These are phyloP conservation scores for Pseudochirops cupreus DNA, from an alignment of 2,797 vertebrate species.

Conservation along the genomic window DNA sequence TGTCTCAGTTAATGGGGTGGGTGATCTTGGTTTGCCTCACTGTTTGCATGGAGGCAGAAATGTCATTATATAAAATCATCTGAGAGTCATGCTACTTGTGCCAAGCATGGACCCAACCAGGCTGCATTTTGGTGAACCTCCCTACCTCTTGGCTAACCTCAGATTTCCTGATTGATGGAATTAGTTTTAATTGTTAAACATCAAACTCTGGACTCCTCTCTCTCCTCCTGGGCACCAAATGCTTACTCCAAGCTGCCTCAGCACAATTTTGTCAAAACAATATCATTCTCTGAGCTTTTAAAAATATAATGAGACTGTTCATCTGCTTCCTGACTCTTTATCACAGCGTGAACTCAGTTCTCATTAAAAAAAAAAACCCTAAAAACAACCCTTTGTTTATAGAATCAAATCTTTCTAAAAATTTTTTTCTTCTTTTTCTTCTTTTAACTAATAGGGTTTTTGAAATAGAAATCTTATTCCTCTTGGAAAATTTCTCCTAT, in stretches of 20 bases:
- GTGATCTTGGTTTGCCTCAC: slow-evolving; percentile 58
- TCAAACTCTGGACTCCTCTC: slow-evolving; percentile 45
- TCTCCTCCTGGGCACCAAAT: slow-evolving; percentile 17
- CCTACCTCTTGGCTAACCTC: slow-evolving; percentile 63
- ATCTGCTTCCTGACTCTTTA: slow-evolving; percentile 60
- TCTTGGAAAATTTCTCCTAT: slow-evolving; percentile 50
- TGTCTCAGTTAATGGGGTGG: slow-evolving; percentile 26
- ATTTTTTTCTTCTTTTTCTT: background rate
- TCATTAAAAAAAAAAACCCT: slow-evolving; percentile 53
- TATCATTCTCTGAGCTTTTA: slow-evolving; percentile 56
- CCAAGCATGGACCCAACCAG: slow-evolving; percentile 56
- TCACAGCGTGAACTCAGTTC: slow-evolving; percentile 60
- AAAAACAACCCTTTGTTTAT: slow-evolving; percentile 35
- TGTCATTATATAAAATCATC: slow-evolving; percentile 59
- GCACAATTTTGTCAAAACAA: slow-evolving; percentile 40
- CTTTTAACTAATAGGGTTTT: slow-evolving; percentile 49
- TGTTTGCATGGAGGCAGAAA: slow-evolving; percentile 62
- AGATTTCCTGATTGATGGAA: slow-evolving; percentile 73
- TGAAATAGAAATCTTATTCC: slow-evolving; percentile 7
- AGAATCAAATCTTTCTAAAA: slow-evolving; percentile 35
- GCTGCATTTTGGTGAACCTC: slow-evolving; percentile 56
- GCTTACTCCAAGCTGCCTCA: slow-evolving; percentile 47
- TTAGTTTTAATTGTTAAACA: slow-evolving; percentile 68
- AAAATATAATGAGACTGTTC: slow-evolving; percentile 68
- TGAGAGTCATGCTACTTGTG: slow-evolving; percentile 47